Evolutionary conservation across 2,888 invertebrate species (phyloP).

Genomic region (Empis livida): DNA sequence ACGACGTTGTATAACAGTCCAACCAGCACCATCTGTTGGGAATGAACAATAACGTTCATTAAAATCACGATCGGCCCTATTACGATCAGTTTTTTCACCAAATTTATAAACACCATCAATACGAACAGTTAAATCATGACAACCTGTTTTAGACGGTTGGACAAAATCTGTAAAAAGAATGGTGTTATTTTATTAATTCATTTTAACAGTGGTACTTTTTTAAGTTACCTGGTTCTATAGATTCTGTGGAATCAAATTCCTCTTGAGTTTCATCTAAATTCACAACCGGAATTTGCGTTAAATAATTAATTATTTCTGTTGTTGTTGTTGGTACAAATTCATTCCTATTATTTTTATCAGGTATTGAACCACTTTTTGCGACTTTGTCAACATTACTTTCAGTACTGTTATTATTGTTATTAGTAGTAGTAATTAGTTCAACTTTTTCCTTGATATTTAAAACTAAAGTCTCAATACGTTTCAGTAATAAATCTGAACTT

Average conservation of each 20-base stretch:
- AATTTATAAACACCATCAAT: conserved; percentile 36
- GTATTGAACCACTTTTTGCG: too few species aligned
- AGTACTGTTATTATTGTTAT: too few species aligned
- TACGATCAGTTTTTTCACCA: conserved; percentile 20
- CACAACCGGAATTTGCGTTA: too few species aligned
- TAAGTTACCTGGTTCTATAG: not conserved
- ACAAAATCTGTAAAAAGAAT: conserved; percentile 18
- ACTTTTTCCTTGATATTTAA: conserved; percentile 19
- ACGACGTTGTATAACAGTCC: conserved; percentile 43
- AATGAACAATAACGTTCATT: conserved; percentile 39
- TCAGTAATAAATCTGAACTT: conserved; percentile 26
- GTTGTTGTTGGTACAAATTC: too few species aligned
- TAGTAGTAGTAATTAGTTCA: conserved; percentile 1
- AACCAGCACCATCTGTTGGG: conserved; percentile 37
- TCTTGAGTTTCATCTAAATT: not conserved
- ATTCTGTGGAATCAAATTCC: not conserved
- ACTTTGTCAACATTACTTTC: too few species aligned
- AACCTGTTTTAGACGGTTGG: conserved; percentile 28
- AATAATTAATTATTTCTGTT: too few species aligned
- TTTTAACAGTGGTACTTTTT: not conserved
- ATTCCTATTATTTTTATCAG: too few species aligned
- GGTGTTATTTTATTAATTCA: conserved; percentile 3
- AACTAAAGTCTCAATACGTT: conserved; percentile 24
- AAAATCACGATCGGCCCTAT: conserved; percentile 30
- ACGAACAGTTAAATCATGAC: conserved; percentile 32